Percentiles rank a stretch among this genome's conserved stretches.
These are phyloP conservation scores for Chromoteleia sp. DNA, from an alignment of 2,888 invertebrate species.

Conservation along the genomic window DNA sequence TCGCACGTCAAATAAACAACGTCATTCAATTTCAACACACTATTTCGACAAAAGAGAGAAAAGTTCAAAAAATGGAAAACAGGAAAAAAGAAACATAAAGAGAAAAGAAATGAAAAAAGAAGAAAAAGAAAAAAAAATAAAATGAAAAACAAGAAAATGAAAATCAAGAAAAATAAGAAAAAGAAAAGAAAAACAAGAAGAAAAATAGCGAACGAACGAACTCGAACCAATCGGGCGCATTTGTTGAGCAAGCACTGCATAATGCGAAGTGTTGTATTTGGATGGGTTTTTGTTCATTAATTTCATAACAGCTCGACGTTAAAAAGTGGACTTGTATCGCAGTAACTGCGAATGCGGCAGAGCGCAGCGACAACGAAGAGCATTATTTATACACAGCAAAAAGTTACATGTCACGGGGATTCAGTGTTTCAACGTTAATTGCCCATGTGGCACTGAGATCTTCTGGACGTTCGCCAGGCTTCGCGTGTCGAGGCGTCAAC, in stretches of 20 bases:
- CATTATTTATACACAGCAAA: constrained; percentile 59
- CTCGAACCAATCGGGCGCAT: background rate
- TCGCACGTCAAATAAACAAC: constrained; percentile 16
- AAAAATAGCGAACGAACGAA: too few species aligned
- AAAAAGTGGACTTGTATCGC: constrained; percentile 35
- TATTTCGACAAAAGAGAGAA: background rate
- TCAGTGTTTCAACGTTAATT: constrained; percentile 61
- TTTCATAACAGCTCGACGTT: constrained; percentile 36
- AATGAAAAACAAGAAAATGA: too few species aligned
- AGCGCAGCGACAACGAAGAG: constrained; percentile 39
- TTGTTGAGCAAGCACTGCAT: constrained; percentile 18
- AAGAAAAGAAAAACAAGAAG: background rate
- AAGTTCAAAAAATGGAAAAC: background rate
- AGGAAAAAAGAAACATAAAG: background rate
- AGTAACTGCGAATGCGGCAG: constrained; percentile 18
- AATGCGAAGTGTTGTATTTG: constrained; percentile 26
- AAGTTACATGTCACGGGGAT: constrained; percentile 51
- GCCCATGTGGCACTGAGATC: constrained; percentile 57
- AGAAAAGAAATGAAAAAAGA: background rate
- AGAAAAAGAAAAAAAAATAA: background rate
- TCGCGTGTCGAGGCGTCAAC: constrained; percentile 60
- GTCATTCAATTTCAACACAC: constrained; percentile 8
- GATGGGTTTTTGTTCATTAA: constrained; percentile 53
- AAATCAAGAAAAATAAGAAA: background rate
- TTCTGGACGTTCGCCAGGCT: constrained; percentile 64